Conservation (phyloP, 2,888 invertebrate genomes). For the Spisula subtruncata region DNA sequence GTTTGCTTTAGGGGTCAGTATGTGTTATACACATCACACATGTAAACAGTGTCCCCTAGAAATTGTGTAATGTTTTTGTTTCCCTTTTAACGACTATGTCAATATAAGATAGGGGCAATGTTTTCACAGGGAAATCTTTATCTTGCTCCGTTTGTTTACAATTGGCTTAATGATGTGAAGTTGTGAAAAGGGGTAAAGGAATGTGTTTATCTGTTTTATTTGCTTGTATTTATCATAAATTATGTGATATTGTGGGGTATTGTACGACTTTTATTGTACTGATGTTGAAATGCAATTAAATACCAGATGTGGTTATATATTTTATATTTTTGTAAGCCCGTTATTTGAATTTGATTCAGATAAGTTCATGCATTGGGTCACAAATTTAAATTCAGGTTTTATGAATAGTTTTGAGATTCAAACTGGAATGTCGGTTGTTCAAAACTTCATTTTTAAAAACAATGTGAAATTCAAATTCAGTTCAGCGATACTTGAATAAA, state of each 20-base stretch:
- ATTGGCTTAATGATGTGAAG: neutral
- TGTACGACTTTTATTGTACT: neutral
- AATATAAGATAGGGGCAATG: conserved; percentile 40
- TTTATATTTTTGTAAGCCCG: too few species aligned
- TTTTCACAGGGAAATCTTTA: conserved; percentile 34
- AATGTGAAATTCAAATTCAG: too few species aligned
- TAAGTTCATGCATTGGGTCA: too few species aligned
- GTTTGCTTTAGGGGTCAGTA: neutral
- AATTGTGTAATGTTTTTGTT: conserved; percentile 46
- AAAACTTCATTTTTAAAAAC: too few species aligned
- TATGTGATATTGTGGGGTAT: neutral
- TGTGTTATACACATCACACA: neutral
- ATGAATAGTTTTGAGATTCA: too few species aligned
- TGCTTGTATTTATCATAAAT: conserved; percentile 30
- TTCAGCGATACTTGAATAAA: too few species aligned
- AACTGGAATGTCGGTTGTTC: too few species aligned
- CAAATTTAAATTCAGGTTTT: too few species aligned
- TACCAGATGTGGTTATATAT: neutral
- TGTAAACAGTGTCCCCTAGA: conserved; percentile 26
- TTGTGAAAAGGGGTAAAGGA: neutral
- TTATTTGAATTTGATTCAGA: too few species aligned
- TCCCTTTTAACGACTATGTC: conserved; percentile 12
- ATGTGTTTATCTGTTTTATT: conserved; percentile 7
- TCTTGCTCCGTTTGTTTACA: conserved; percentile 35
- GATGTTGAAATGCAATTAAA: neutral